Percentiles rank a stretch among this genome's conserved stretches.
Conservation (phyloP, 2,113 vertebrate genomes). For the Cebus imitator region DNA sequence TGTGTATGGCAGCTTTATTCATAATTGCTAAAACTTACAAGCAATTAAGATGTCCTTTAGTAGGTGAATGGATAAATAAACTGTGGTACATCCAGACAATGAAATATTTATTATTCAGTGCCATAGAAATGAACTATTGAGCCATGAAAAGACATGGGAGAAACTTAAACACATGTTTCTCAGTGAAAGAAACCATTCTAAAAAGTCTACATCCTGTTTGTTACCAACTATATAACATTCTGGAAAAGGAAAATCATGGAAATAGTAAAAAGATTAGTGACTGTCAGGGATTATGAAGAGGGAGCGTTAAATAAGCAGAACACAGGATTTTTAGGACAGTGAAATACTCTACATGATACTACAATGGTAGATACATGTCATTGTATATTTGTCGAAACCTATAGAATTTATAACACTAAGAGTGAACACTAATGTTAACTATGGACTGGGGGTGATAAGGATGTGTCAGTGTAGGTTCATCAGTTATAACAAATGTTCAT, state of each 20-base stretch:
- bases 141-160: background rate
- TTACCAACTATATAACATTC: background rate
- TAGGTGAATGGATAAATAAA: slow-evolving; percentile 6
- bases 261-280: background rate
- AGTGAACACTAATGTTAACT: background rate
- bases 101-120: background rate
- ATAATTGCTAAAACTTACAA: background rate
- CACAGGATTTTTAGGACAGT: background rate
- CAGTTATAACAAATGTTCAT: background rate
- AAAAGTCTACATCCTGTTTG: background rate
- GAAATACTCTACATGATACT: background rate
- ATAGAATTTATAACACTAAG: background rate
- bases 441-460: background rate
- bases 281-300: too few relatives aligned
- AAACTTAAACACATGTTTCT: background rate
- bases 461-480: background rate
- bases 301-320: background rate
- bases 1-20: background rate
- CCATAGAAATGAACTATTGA: background rate
- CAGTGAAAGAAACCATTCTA: background rate
- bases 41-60: background rate
- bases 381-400: background rate
- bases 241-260: background rate
- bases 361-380: background rate
- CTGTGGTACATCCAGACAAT: background rate